These are phyloP conservation scores for Neuroscelio doddi DNA, from an alignment of 2,888 invertebrate genomes.

Conservation along the genomic window DNA sequence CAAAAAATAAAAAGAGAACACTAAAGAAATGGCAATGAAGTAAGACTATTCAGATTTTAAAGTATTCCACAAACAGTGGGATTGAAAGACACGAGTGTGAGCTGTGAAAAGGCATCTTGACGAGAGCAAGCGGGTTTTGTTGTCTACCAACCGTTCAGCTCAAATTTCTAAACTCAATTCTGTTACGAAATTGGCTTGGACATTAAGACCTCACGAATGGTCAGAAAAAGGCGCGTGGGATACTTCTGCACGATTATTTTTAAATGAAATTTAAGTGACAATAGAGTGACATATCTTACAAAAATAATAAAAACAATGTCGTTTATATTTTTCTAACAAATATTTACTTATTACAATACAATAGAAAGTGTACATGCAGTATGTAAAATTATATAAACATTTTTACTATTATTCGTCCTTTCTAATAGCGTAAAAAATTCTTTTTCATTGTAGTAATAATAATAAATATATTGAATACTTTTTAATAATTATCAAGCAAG, in stretches of 20 bases:
- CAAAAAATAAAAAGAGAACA: constrained; percentile 15
- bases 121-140: constrained; percentile 51
- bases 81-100: constrained; percentile 38
- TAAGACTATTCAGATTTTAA: constrained; percentile 53
- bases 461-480: too few species aligned
- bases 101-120: constrained; percentile 61
- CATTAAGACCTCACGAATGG: constrained; percentile 49
- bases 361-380: too few species aligned
- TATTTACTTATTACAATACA: too few species aligned
- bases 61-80: constrained; percentile 52
- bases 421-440: too few species aligned
- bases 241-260: constrained; percentile 24
- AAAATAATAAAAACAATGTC: background rate
- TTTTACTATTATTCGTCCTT: too few species aligned
- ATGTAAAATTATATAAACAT: too few species aligned
- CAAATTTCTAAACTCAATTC: constrained; percentile 67
- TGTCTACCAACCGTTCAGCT: constrained; percentile 49
- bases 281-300: background rate
- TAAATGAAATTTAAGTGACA: constrained; percentile 11
- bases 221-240: constrained; percentile 27
- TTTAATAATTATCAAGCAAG: too few species aligned
- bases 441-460: too few species aligned
- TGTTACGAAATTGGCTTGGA: constrained; percentile 62
- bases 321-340: too few species aligned
- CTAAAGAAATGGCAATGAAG: constrained; percentile 21